These are phyloP conservation scores for Pagrus major DNA, from an alignment of 2,113 vertebrate species.

Conservation along the genomic window DNA sequence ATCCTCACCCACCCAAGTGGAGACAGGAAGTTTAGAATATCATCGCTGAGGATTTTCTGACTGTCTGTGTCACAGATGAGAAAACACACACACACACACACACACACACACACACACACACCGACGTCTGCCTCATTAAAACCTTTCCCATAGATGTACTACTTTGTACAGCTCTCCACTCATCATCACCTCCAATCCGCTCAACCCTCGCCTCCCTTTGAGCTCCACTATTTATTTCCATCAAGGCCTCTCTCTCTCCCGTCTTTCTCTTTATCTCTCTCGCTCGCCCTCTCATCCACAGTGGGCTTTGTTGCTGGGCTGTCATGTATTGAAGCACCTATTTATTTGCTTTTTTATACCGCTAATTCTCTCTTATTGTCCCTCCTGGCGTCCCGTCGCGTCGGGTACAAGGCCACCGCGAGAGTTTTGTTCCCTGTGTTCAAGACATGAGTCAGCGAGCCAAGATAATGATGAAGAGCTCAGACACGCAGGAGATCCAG, in stretches of 20 bases:
- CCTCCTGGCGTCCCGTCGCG: constrained; percentile 87
- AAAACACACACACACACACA: constrained; percentile 58
- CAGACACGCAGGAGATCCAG: constrained; percentile 60
- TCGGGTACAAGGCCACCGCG: constrained; percentile 88
- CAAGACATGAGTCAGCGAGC: constrained; percentile 88
- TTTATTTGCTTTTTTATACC: constrained; percentile 97
- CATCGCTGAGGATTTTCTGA: constrained; percentile 93
- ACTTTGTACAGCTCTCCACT: constrained; percentile 94
- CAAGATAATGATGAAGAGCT: constrained; percentile 76
- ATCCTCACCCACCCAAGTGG: constrained; percentile 58
- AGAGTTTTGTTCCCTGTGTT: constrained; percentile 78
- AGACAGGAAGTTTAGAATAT: constrained; percentile 91
- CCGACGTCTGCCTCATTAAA: constrained; percentile 95
- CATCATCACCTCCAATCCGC: constrained; percentile 90
- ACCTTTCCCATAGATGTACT: constrained; percentile 92
- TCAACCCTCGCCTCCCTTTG: constrained; percentile 67
- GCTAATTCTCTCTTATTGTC: constrained; percentile 91
- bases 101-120: constrained; percentile 62
- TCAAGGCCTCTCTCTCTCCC: constrained; percentile 81
- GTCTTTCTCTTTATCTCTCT: constrained; percentile 20
- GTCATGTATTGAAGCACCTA: constrained; percentile 94
- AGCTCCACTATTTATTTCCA: constrained; percentile 91
- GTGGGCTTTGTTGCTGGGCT: constrained; percentile 91
- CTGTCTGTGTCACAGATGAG: constrained; percentile 94
- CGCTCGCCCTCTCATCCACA: constrained; percentile 40